A percentile compares a stretch with the other conserved stretches of the same genome.
phyloP scores from a whole-genome alignment of 1,140 invertebrate genomes.

The Aphidius gifuensis region DNA sequence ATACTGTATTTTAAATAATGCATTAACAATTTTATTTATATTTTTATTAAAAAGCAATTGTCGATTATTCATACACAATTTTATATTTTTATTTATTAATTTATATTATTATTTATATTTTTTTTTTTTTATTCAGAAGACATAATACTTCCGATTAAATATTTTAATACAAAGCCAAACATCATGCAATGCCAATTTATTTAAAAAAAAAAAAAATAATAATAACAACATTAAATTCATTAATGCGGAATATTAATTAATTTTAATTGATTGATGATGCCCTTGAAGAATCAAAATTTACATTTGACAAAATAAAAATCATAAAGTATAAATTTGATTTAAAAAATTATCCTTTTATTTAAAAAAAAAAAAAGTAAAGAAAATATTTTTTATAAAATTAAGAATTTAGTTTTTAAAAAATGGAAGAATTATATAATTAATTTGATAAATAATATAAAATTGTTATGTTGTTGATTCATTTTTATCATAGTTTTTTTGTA shows the following conservation, averaged over 20 bases:
- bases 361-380: no score
- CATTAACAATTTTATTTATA: neutral
- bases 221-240: no score
- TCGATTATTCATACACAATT: conserved; percentile 7
- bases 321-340: no score
- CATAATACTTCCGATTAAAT: neutral
- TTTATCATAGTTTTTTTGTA: conserved; percentile 36
- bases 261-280: no score
- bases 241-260: no score
- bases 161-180: neutral
- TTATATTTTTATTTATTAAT: conserved; percentile 4
- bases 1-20: conserved; percentile 12
- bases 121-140: neutral
- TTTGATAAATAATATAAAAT: neutral
- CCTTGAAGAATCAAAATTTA: no score
- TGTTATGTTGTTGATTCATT: conserved; percentile 38
- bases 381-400: no score
- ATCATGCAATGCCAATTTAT: conserved; percentile 10
- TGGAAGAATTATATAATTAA: no score
- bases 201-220: no score
- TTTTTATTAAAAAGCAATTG: conserved; percentile 2
- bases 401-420: no score
- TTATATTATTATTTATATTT: conserved; percentile 7
- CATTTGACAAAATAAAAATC: no score
- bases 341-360: no score